phyloP scores from a whole-genome alignment of 2,113 vertebrate genomes.

The Perca fluviatilis region DNA sequence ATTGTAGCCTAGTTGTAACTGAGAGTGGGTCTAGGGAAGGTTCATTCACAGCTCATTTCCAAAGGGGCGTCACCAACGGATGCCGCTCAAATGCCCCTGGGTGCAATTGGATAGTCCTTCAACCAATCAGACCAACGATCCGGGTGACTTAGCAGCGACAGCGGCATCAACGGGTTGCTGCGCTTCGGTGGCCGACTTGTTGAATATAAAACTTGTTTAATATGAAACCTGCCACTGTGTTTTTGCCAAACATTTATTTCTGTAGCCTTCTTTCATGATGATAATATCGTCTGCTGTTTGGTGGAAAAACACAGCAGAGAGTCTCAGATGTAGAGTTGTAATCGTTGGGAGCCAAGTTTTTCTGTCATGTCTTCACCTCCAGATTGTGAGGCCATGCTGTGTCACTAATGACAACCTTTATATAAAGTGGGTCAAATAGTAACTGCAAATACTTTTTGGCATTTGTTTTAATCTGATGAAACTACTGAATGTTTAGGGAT shows the following conservation, averaged over 20 bases:
- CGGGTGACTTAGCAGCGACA: no score
- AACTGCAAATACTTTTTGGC: not conserved
- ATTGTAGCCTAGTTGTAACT: conserved; percentile 6
- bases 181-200: no score
- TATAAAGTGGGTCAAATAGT: conserved; percentile 1
- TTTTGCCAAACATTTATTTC: not conserved
- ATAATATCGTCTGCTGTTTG: not conserved
- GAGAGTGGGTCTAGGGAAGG: no score
- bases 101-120: no score
- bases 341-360: not conserved
- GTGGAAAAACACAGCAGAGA: conserved; percentile 10
- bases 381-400: not conserved
- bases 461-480: conserved; percentile 18
- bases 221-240: conserved; percentile 9
- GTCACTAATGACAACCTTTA: not conserved
- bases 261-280: not conserved
- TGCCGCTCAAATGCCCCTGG: no score
- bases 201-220: no score
- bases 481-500: not conserved
- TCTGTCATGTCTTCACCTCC: not conserved
- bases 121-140: no score
- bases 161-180: no score
- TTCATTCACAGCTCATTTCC: no score
- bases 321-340: not conserved
- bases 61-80: no score